Percentiles rank a stretch among this genome's conserved stretches.
Evolutionary conservation across 2,888 invertebrate species (phyloP).

Genomic region (Glyphotaelius pellucidus): DNA sequence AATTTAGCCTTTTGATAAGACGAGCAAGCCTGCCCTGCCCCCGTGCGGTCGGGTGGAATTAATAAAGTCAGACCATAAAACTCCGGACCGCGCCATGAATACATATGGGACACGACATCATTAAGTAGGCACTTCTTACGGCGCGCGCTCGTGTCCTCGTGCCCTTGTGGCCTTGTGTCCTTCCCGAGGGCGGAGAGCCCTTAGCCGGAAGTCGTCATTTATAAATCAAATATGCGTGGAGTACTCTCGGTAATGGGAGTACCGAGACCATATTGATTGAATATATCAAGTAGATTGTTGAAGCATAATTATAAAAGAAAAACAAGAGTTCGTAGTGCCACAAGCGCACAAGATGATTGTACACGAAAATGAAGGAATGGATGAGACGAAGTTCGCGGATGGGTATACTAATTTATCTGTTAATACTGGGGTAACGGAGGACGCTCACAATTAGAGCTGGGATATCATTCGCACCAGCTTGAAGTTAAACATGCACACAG

Average conservation of each 20-base stretch:
- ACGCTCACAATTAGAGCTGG: not conserved
- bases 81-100: conserved; percentile 56
- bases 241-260: not conserved
- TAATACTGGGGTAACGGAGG: not conserved
- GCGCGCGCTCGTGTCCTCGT: not conserved
- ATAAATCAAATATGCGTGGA: not conserved
- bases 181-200: not conserved
- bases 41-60: conserved; percentile 56
- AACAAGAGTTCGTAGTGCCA: not conserved
- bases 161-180: too few species aligned
- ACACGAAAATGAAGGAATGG: not conserved
- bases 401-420: conserved; percentile 2
- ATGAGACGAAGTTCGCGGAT: not conserved
- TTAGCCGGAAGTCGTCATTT: not conserved
- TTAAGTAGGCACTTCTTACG: not conserved
- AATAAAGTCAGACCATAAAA: conserved; percentile 65
- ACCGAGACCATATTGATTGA: not conserved
- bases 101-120: conserved; percentile 56
- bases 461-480: conserved; percentile 45
- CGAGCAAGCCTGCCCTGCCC: conserved; percentile 35
- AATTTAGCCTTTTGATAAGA: conserved; percentile 61
- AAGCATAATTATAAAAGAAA: not conserved
- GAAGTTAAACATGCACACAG: conserved; percentile 28
- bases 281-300: not conserved
- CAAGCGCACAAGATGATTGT: not conserved